These are phyloP conservation scores for Lonchura striata DNA, from an alignment of 2,113 vertebrate genomes.

Conservation along the genomic window DNA sequence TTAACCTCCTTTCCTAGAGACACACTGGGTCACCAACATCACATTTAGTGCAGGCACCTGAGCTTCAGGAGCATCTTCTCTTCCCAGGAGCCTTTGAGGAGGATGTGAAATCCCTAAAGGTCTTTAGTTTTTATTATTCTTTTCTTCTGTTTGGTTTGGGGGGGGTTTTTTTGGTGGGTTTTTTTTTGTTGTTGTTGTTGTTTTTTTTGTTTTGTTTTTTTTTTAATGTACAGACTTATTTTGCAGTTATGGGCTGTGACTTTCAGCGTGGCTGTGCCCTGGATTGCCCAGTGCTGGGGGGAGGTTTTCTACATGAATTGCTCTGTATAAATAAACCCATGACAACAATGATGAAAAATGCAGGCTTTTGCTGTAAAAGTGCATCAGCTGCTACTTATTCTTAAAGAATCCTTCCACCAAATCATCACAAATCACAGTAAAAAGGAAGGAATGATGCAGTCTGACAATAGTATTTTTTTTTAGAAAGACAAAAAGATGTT, in stretches of 20 bases:
- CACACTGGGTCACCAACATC: rapidly evolving
- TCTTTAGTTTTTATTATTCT: neutral
- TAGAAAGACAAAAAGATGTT: neutral
- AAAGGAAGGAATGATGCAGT: neutral
- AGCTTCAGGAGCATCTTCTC: neutral
- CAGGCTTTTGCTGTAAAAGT: conserved; percentile 49
- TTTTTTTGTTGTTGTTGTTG: too few relatives aligned
- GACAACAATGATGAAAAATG: conserved; percentile 52
- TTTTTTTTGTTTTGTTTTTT: neutral
- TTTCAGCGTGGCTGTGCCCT: neutral
- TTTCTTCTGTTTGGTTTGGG: neutral
- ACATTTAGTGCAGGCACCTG: neutral
- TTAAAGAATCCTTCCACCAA: conserved; percentile 21
- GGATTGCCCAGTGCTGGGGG: conserved; percentile 44
- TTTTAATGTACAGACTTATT: neutral
- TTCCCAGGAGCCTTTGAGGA: neutral
- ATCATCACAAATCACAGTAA: conserved; percentile 17
- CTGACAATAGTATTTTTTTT: conserved; percentile 19
- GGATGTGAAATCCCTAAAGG: neutral
- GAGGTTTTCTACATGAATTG: conserved; percentile 61
- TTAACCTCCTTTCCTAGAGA: neutral
- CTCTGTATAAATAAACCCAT: conserved; percentile 50
- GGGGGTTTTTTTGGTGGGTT: too few relatives aligned
- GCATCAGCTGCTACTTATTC: conserved; percentile 37
- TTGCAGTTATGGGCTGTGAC: conserved; percentile 26